These are phyloP conservation scores for Gorsachius goisagi DNA, from an alignment of 2,113 vertebrate species.

Conservation along the genomic window DNA sequence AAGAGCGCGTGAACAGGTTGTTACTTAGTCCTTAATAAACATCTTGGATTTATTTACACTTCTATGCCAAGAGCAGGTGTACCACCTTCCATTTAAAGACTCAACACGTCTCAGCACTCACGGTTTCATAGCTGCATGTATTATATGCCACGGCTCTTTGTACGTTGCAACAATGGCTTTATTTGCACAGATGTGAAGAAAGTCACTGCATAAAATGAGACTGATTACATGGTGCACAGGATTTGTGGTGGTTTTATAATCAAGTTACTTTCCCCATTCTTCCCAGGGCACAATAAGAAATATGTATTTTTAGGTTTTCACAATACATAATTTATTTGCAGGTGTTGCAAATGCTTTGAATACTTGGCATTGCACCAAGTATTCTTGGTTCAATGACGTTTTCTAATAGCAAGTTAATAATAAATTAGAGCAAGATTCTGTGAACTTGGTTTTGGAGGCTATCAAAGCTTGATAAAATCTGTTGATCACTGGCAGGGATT, in stretches of 20 bases:
- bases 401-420: slow-evolving; percentile 29
- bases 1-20: not conserved
- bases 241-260: not conserved
- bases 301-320: not conserved
- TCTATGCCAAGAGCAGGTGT: slow-evolving; percentile 41
- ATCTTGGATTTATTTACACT: slow-evolving; percentile 49
- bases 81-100: slow-evolving; percentile 43
- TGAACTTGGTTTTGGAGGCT: not conserved
- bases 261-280: not conserved
- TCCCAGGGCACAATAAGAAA: not conserved
- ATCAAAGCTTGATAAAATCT: not conserved
- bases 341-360: not conserved
- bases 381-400: not conserved
- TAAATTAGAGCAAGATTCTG: slow-evolving; percentile 16
- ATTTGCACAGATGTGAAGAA: not conserved
- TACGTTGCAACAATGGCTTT: not conserved
- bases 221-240: not conserved
- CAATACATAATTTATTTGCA: not conserved
- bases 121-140: not conserved
- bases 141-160: not conserved
- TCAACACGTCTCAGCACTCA: not conserved
- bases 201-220: slow-evolving; percentile 4
- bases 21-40: slow-evolving; percentile 38
- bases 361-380: not conserved
- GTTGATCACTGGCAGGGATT: not conserved